Evolutionary conservation across 2,888 invertebrate species (phyloP).

Genomic region (Schrankia costaestrigalis): DNA sequence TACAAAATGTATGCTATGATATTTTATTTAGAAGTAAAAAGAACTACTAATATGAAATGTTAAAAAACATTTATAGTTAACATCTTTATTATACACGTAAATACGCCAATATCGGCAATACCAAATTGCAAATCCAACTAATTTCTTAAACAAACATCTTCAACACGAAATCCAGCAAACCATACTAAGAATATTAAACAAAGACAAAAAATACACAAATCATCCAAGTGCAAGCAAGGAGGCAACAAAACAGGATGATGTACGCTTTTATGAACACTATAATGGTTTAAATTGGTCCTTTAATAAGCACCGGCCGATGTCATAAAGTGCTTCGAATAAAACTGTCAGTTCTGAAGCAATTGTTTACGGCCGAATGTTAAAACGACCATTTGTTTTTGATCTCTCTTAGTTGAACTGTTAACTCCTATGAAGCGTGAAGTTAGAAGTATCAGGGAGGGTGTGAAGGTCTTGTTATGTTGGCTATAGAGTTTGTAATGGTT

Average conservation of each 20-base stretch:
- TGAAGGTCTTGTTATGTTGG: constrained; percentile 9
- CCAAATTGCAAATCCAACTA: constrained; percentile 43
- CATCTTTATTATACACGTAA: constrained; percentile 21
- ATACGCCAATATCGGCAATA: constrained; percentile 20
- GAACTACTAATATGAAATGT: too few relatives aligned
- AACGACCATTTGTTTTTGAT: constrained; percentile 31
- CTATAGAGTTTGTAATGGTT: constrained; percentile 26
- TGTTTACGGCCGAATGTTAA: constrained; percentile 39
- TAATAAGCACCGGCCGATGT: constrained; percentile 65
- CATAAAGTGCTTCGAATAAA: constrained; percentile 66
- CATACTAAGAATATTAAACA: constrained; percentile 56
- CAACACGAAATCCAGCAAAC: constrained; percentile 70
- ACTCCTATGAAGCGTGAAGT: constrained; percentile 8
- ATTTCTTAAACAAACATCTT: constrained; percentile 68
- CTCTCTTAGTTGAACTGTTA: constrained; percentile 13
- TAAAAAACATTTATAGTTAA: not conserved
- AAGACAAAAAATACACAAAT: constrained; percentile 35
- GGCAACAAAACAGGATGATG: constrained; percentile 71
- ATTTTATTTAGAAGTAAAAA: too few relatives aligned
- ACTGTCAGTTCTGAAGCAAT: constrained; percentile 44
- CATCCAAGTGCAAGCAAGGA: constrained; percentile 38
- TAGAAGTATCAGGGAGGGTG: constrained; percentile 3
- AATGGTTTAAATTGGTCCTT: constrained; percentile 78
- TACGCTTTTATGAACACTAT: constrained; percentile 74
- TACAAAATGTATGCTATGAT: too few relatives aligned